Base-by-base conservation (phyloP, 2,888 invertebrate genomes). In the Luperina nickerlii region DNA sequence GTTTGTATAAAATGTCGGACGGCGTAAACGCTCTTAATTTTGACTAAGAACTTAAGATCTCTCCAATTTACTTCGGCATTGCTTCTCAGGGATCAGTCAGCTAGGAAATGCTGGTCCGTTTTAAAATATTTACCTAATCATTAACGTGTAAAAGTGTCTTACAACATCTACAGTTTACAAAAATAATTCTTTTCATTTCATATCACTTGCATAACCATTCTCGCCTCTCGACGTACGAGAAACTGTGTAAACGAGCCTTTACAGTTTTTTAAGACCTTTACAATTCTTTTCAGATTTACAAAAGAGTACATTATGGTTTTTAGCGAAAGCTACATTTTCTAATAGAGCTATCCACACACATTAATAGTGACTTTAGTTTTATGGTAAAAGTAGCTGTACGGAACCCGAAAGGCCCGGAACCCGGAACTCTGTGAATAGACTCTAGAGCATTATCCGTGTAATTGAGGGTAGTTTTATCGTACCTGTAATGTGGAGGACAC, bases 401-500 rank as follows among this genome's bases (percentile, higher is more conserved):
- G 20, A 62, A 24, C 18, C 9, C 0, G 32, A 24, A 76, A 42
- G 4, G 20, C 15, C 57, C 77, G 66, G 48, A n/a, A 48, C 20
- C 57, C 82, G 75, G 75, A 68, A 45, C 32, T 18, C 3, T 9
- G 7, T 66, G n/a, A 60, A 81, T 81, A 72, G 38, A 27, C 15
- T n/a, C 38, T 3, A 27, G 48, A 27, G 9, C 15, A 45, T 60
- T 67, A 60, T 32, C 7, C 15, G 20, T 65, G 15, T 20, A 65
- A 24, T 27, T 57, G 24, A 11, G 45, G 11, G 51, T 20, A 18
- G 32, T 45, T n/a, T 15, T 42, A 54, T 68, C 62, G 94, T 90
- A 97, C 97, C 95, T 97, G 97, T 81, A 97, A 90, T 42, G 95
- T 95, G 5, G 96, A 96, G 0, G 97, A 97, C 13, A 97, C 96